Percentiles rank a stretch among this genome's conserved stretches.
phyloP scores from a whole-genome alignment of 2,888 invertebrate species.

The Craniophora ligustri region DNA sequence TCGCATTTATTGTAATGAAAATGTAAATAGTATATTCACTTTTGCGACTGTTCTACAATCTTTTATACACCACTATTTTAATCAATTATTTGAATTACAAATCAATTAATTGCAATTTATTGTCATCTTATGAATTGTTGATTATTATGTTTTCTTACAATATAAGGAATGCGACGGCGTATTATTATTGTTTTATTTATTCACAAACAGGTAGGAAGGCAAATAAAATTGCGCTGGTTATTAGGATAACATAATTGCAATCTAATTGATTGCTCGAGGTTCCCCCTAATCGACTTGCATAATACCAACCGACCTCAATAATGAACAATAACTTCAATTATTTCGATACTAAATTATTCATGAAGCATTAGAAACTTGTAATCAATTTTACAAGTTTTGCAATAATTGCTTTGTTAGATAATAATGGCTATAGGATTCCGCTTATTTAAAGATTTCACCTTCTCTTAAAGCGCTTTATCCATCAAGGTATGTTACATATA shows the following conservation, averaged over 20 bases:
- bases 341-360: constrained; percentile 41
- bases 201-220: background rate
- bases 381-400: constrained; percentile 15
- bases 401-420: background rate
- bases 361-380: constrained; percentile 53
- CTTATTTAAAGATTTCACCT: too few relatives aligned
- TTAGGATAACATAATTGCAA: constrained; percentile 26
- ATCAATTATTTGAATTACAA: constrained; percentile 32
- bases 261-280: constrained; percentile 10
- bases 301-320: constrained; percentile 52
- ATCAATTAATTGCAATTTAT: constrained; percentile 49
- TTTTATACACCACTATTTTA: constrained; percentile 39
- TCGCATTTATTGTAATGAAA: constrained; percentile 85
- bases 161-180: constrained; percentile 87
- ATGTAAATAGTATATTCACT: constrained; percentile 49
- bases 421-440: too few relatives aligned
- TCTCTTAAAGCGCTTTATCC: too few relatives aligned
- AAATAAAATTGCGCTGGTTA: background rate
- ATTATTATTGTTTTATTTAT: constrained; percentile 72
- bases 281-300: constrained; percentile 38
- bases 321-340: constrained; percentile 38
- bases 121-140: constrained; percentile 44
- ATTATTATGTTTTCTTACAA: constrained; percentile 81
- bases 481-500: too few relatives aligned
- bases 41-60: constrained; percentile 27